phyloP scores from a whole-genome alignment of 2,888 invertebrate species.

The Drosophila mercatorum region DNA sequence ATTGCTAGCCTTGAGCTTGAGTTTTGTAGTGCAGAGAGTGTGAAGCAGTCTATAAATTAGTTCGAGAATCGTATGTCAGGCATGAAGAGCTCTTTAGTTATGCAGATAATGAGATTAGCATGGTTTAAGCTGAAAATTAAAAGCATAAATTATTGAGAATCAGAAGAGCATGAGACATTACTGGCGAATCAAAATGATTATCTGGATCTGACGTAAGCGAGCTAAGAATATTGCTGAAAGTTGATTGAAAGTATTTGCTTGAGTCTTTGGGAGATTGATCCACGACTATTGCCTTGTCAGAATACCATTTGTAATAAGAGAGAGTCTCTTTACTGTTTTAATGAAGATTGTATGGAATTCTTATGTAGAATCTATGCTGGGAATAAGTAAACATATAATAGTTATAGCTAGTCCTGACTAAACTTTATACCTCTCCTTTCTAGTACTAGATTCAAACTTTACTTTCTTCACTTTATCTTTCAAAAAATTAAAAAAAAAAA shows the following conservation, averaged over 20 bases:
- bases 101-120: background rate
- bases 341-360: background rate
- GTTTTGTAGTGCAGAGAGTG: background rate
- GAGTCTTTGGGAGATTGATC: background rate
- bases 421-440: background rate
- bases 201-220: background rate
- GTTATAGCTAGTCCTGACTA: background rate
- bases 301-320: too few relatives aligned
- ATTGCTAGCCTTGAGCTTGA: background rate
- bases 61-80: background rate
- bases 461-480: too few relatives aligned
- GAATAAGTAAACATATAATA: background rate
- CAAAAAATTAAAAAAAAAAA: too few relatives aligned
- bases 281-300: background rate
- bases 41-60: background rate
- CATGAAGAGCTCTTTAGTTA: background rate
- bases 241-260: background rate
- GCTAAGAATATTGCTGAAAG: background rate
- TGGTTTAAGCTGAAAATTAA: background rate
- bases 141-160: constrained; percentile 1
- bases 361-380: background rate
- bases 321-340: too few relatives aligned
- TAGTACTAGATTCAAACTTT: background rate
- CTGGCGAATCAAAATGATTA: background rate
- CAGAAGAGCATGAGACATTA: background rate